phyloP scores from a whole-genome alignment of 2,797 vertebrate genomes.

The Cuniculus paca region DNA sequence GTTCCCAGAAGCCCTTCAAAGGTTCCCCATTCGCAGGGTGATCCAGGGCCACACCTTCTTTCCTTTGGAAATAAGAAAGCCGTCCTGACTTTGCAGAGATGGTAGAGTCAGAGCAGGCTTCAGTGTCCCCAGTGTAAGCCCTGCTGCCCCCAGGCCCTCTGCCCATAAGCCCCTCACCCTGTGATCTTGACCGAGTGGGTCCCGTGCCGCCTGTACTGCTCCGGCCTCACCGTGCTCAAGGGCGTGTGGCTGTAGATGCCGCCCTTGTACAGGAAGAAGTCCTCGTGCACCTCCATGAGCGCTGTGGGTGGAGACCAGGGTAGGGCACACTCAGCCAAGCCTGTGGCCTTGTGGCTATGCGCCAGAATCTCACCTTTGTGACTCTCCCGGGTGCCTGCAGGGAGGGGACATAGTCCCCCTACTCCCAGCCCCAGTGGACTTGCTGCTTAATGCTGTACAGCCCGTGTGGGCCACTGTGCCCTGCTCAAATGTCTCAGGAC shows the following conservation, averaged over 20 bases:
- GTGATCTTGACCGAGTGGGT: constrained; percentile 97
- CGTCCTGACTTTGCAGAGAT: neutral
- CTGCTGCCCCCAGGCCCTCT: neutral
- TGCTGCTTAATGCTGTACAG: neutral
- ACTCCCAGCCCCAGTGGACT: neutral
- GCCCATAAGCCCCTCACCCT: constrained; percentile 90
- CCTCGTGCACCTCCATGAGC: constrained; percentile 98
- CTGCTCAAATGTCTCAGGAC: neutral
- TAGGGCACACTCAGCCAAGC: neutral
- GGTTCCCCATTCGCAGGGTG: neutral
- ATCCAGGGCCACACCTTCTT: neutral
- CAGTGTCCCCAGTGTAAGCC: neutral
- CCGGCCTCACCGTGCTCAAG: constrained; percentile 91
- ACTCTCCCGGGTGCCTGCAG: neutral
- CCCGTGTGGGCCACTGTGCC: neutral
- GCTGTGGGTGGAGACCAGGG: constrained; percentile 87
- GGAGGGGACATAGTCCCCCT: too few relatives aligned
- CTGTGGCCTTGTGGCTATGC: neutral
- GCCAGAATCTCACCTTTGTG: neutral
- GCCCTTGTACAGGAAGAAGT: constrained; percentile 96
- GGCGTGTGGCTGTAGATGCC: constrained; percentile 96
- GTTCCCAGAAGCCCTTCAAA: constrained; percentile 8
- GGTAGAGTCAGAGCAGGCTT: neutral
- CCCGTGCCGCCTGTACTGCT: constrained; percentile 93
- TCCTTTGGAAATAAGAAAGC: neutral